Evolutionary conservation across 2,888 invertebrate genomes (phyloP).

Genomic region (Actias luna): DNA sequence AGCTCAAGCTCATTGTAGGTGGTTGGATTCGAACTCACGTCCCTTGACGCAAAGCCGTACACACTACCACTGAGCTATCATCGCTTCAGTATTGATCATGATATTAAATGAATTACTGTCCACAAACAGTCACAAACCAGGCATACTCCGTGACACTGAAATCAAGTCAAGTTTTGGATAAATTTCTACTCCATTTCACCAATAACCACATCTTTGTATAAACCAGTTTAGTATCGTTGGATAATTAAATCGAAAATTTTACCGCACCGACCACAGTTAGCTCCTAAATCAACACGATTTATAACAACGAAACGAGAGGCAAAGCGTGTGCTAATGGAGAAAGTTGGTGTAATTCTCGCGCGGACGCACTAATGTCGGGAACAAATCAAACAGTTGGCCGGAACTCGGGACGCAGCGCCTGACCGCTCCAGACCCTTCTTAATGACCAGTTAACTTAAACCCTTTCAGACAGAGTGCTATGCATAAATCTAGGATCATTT

Average conservation of each 20-base stretch:
- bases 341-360: slow-evolving; percentile 32
- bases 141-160: not conserved
- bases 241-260: slow-evolving; percentile 13
- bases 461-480: not conserved
- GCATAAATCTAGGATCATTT: not conserved
- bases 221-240: not conserved
- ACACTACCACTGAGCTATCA: too few relatives aligned
- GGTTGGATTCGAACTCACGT: too few relatives aligned
- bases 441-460: slow-evolving; percentile 18
- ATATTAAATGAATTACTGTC: not conserved
- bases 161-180: too few relatives aligned
- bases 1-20: too few relatives aligned
- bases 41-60: too few relatives aligned
- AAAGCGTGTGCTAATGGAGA: slow-evolving; percentile 40
- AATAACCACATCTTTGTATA: too few relatives aligned
- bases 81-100: not conserved
- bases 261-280: not conserved
- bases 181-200: too few relatives aligned
- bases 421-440: not conserved
- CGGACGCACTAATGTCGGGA: slow-evolving; percentile 29
- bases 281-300: slow-evolving; percentile 56
- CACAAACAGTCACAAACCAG: not conserved
- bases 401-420: not conserved
- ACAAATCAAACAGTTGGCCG: slow-evolving; percentile 32
- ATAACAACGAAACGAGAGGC: slow-evolving; percentile 26